Evolutionary conservation across 2,888 invertebrate species (phyloP), one percentile per base, ranked within the genome.

Genomic region (Temnothorax unifasciatus): DNA sequence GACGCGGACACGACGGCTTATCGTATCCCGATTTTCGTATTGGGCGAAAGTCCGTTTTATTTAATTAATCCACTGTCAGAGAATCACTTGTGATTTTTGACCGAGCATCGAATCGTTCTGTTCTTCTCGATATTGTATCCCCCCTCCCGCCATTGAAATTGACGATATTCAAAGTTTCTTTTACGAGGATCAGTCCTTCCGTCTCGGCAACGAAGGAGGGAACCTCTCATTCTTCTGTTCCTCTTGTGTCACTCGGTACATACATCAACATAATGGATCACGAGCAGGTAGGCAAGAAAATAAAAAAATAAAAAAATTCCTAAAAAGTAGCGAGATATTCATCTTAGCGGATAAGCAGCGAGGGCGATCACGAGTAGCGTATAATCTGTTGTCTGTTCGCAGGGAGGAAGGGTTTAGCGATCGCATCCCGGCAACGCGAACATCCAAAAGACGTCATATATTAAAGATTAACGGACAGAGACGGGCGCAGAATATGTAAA

Each of bases 311-410:
- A 75, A 54, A 73, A 25, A 25, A 54, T 89, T 89, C 89, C 88
- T 89, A 89, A 88, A 81, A 61, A 77, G 79, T 77, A 83, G 84
- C 68, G 69, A 85, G 69, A 86, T 6, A 34, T 85, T 89, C 89
- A 86, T 89, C 74, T 79, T 89, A 89, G 87, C 63, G 64, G 57
- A 29, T 88, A 89, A 89, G 89, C 75, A 47, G 59, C n/a, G 54
- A 68, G 41, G 74, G 71, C 85, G 89, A 86, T 85, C 83, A 82
- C 82, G 64, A 77, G 59, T 85, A 82, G 86, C 59, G 38, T 29
- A 77, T 66, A 83, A 82, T 79, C 76, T 84, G 86, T 57, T 71
- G 71, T 71, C 44, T 71, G 57, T 79, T 71, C 21, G 21, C 77
- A 57, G 29, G 41, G 1, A 34, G 8, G 25, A 57, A 73, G 47